Evolutionary conservation across 2,113 vertebrate species (phyloP), one percentile per base, ranked within the genome.

Genomic region (Scalopus aquaticus): DNA sequence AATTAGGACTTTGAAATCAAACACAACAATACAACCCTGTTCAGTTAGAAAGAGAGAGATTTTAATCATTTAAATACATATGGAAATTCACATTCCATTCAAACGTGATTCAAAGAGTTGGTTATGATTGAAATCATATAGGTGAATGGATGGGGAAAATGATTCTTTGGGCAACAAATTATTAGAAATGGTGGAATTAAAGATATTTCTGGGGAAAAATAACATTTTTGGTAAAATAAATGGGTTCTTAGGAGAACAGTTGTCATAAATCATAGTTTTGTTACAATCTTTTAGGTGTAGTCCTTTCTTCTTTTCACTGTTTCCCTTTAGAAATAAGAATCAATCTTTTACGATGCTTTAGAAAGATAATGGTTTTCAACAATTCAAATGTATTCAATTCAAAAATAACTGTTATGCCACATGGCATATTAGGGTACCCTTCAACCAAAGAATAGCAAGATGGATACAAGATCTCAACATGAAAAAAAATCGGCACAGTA

Each of bases 361-460:
- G 28, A 56, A 11, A 69, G 32, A 95, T 54, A 77, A 91, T 9
- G 4, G 26, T 82, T 74, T 91, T 93, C 20, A 70, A 30, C 30
- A 91, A 62, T 35, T 82, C 32, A 69, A 62, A 51, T 69, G 37
- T 37, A 28, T 76, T 89, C 56, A 17, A 9, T 17, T 92, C 37
- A 88, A 93, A 95, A 95, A 65, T 69, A 84, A 54, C 28, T 74
- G 20, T 65, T 82, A 78, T 83, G 30, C 76, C 37, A 67, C 35
- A 24, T 9, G 26, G 39, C 39, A 44, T 26, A 39, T 37, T 32
- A 22, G 35, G 32, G 28, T 74, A 69, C 44, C 51, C 5, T 88
- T 88, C 17, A 54, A 54, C 8, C 6, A 28, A 22, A 86, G 49
- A 83, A 49, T 17, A 46, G 46, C 78, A 80, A 46, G 32, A 6